These are phyloP conservation scores for Aramus guarauna DNA, from an alignment of 2,113 vertebrate species.

Conservation along the genomic window DNA sequence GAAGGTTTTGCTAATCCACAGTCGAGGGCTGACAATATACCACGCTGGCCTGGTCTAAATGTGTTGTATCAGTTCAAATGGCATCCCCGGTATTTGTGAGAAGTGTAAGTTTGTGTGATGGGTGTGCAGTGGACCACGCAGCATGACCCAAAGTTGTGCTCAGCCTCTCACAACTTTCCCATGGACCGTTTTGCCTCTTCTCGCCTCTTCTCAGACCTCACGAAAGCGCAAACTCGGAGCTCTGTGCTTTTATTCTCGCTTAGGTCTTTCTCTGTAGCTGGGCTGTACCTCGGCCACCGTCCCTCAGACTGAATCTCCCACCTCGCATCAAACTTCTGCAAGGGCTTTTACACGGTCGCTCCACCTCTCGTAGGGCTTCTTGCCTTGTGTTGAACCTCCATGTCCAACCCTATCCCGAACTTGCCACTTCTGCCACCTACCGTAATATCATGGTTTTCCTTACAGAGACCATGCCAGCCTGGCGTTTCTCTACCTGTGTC, in stretches of 20 bases:
- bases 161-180: background rate
- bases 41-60: background rate
- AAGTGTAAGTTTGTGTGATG: background rate
- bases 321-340: background rate
- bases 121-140: accelerated
- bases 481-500: background rate
- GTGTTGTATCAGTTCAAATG: background rate
- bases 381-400: background rate
- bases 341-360: background rate
- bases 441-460: background rate
- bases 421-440: background rate
- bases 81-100: background rate
- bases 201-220: background rate
- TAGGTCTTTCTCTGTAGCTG: background rate
- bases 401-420: background rate
- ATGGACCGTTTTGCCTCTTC: background rate
- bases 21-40: background rate
- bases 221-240: background rate
- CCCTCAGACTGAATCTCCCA: background rate
- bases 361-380: background rate
- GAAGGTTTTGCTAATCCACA: background rate
- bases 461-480: background rate
- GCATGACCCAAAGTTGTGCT: background rate
- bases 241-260: background rate
- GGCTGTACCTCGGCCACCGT: background rate